Evolutionary conservation across 2,797 vertebrate genomes (phyloP).

Genomic region (Crocidura indochinensis): DNA sequence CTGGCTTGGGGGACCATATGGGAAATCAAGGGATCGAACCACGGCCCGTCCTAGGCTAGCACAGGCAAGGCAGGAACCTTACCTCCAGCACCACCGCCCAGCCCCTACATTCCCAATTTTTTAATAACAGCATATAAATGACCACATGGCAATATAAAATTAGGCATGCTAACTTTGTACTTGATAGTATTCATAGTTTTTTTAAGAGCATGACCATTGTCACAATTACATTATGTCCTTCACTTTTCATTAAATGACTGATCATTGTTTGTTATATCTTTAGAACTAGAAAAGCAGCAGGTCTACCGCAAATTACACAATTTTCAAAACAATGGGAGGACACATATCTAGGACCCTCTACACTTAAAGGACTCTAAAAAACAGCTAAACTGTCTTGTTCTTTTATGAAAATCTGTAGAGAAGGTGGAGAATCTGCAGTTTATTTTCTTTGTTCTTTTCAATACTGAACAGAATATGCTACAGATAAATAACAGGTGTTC

Average conservation of each 20-base stretch:
- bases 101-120: too few relatives aligned
- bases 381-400: not conserved
- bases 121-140: slow-evolving; percentile 44
- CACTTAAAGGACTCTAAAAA: not conserved
- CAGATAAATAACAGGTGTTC: not conserved
- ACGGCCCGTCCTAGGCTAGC: too few relatives aligned
- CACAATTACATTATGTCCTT: slow-evolving; percentile 25
- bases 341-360: not conserved
- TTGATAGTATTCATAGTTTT: not conserved
- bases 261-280: slow-evolving; percentile 44
- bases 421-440: not conserved
- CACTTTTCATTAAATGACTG: slow-evolving; percentile 1
- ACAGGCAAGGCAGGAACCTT: too few relatives aligned
- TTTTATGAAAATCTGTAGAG: not conserved
- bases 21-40: too few relatives aligned
- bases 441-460: not conserved
- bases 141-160: slow-evolving; percentile 59
- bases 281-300: not conserved
- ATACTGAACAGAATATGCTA: not conserved
- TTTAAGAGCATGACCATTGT: not conserved
- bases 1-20: too few relatives aligned
- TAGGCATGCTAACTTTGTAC: not conserved
- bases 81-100: too few relatives aligned
- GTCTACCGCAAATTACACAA: not conserved
- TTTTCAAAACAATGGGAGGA: not conserved